Base-by-base conservation (phyloP, 2,888 invertebrate genomes). In the Zaprionus lineosus region DNA sequence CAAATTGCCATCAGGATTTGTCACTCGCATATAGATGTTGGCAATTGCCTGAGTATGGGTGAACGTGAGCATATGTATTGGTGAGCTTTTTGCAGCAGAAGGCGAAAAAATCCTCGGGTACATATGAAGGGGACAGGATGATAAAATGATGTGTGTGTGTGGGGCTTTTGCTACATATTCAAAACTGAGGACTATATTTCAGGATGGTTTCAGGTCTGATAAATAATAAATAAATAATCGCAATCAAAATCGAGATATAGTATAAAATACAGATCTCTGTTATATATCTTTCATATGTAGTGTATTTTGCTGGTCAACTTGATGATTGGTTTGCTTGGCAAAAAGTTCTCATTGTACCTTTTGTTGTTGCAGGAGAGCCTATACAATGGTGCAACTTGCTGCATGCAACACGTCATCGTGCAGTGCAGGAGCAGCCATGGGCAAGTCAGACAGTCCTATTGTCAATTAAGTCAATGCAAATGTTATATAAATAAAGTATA, bases 401-500 rank as follows among this genome's bases (percentile, higher is more conserved):
- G 51, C 73, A 72, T 71, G 65, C 75, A 71, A 81, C 78, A 82
- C 82, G 82, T 78, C 82, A 82, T 74, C 52, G 44, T 21, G 2
- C 24, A 43, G 9, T 29, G 36, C 31, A 55, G 53, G 50, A 53
- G 36, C 11, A n/a, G 41, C 64, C 60, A 39, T 33, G 41, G 67
- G 64, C 64, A 59, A 59, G 64, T 59, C 64, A 43, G 51, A 51
- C 33, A 40, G 60, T 52, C 59, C 67, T 67, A 76, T 67, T 81
- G 75, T 70, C 66, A 73, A 75, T 75, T 66, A 74, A 81, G 65
- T 65, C 63, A 64, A 84, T 82, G 79, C 63, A 75, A 82, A 73
- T 68, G 51, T 56, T 82, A 65, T 60, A 78, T 61, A 79, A 75
- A 63, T 53, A 61, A 59, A 74, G 51, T 57, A 51, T 57, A 55